Base-by-base conservation (phyloP, 2,888 invertebrate species). In the Xanthostigma xanthostigma region DNA sequence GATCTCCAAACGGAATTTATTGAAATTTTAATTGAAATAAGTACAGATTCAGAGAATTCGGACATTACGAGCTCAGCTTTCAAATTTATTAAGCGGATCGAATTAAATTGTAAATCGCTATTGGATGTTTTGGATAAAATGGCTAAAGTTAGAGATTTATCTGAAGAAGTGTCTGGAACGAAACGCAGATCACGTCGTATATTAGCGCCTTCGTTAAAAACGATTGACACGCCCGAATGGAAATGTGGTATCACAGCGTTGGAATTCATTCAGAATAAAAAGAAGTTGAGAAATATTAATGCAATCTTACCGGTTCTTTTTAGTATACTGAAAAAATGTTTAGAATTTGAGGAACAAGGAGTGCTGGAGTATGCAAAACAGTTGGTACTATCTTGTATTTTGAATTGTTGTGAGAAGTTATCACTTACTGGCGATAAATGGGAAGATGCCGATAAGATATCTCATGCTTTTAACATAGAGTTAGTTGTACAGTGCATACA, bases 351-450 rank as follows among this genome's bases (percentile, higher is more conserved):
- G 58, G 84, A 87, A 54, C 88, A 89, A 58, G 77, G 79, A 2
- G 75, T 80, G 13, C 78, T 88, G 0, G 94, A 95, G 62, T 95
- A 95, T 61, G 78, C 85, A 0, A 92, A 92, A 63, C 94, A 95
- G 61, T 68, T 95, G 12, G 71, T 90, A 14, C 68, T 96, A 0
- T 83, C 88, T 0, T 78, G 79, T 1, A 72, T 94, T 35, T 73
- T 87, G 62, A 79, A 83, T 60, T 81, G 78, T 58, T 84, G 81
- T 56, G 72, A 76, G 57, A 77, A 77, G 58, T 69, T 78, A 1
- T 61, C 68, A 13, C 55, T 56, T 1, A 57, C 62, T 53, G 67
- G 69, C 1, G 62, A 68, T 43, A 62, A 64, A 35, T 64, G 62
- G 9, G 70, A 72, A 9, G 60, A 73, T 2, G 64, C 73, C 0